These are phyloP conservation scores for Lepidotrigona ventralis DNA, from an alignment of 1,140 invertebrate species.

Conservation along the genomic window DNA sequence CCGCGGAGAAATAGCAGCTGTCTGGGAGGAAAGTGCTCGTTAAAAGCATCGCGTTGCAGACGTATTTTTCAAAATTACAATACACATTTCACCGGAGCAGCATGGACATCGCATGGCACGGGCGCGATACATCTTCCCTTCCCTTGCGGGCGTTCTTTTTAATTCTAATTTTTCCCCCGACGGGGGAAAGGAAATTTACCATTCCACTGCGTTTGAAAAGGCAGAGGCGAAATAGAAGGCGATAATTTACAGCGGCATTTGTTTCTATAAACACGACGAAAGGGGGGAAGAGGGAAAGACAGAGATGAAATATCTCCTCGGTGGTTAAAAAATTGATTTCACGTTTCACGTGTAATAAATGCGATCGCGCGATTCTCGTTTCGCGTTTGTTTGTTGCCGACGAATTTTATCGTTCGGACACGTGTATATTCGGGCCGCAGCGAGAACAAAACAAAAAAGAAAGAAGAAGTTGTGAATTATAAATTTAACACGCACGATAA, in stretches of 20 bases:
- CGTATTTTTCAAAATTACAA: conserved; percentile 33
- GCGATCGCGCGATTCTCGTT: background rate
- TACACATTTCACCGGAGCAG: background rate
- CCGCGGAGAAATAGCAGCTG: conserved; percentile 19
- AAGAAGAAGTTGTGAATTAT: background rate
- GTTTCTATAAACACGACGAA: background rate
- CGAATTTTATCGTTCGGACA: background rate
- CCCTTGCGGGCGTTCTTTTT: background rate
- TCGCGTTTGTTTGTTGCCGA: no score
- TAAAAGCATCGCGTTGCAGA: conserved; percentile 24
- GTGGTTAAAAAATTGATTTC: background rate
- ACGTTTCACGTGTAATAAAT: background rate
- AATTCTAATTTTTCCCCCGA: background rate
- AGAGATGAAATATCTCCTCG: background rate
- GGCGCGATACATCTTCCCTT: background rate
- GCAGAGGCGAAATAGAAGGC: background rate
- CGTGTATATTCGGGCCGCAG: background rate
- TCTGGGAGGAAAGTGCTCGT: conserved; percentile 9
- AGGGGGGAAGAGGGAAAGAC: no score
- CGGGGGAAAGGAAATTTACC: background rate
- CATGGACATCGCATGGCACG: background rate
- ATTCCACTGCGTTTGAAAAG: background rate
- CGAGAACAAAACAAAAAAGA: no score
- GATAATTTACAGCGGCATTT: background rate
- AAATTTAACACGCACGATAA: background rate